Evolutionary conservation across 2,797 vertebrate genomes (phyloP), one percentile per base, ranked within the genome.

Genomic region (Yasuhikotakia modesta): DNA sequence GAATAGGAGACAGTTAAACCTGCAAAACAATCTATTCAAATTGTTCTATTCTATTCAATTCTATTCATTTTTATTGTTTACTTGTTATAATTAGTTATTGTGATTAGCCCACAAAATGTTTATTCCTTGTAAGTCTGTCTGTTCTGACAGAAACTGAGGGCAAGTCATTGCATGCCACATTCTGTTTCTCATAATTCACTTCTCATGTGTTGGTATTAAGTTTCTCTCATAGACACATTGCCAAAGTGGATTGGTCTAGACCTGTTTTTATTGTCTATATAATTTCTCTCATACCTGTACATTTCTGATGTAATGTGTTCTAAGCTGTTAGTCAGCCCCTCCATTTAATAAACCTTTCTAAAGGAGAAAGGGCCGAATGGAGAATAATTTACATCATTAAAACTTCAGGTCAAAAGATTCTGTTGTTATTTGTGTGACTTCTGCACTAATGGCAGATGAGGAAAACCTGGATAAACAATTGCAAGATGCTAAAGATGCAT

Each of bases 141-240:
- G 64, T 30, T 57, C 64, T 35, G 52, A 70, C 58, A 60, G 35
- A 69, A 52, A 69, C 11, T n/a, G n/a, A 70, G 46, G 67, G 66
- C 84, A 82, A 58, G 85, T 65, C 11, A 0, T 45, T 22, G 75
- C 82, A 78, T 50, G 81, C 12, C 35, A 61, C 52, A 63, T 24
- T 71, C 32, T 43, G 63, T 79, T 82, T 73, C 63, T 77, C 81
- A 67, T 66, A 83, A 71, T 79, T 63, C 58, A 46, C 81, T 84
- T 79, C 72, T 76, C 78, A 70, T 30, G 66, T 64, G 79, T 70
- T 73, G 71, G 43, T 63, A 35, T 69, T 39, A 82, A 32, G 76
- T 76, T 85, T 81, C 72, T 84, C 74, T 72, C 83, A 84, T 74
- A 78, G 64, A 72, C 24, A 73, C 39, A 84, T 78, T 76, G 70